phyloP scores from a whole-genome alignment of 2,113 vertebrate genomes.

The Micronisus gabar region DNA sequence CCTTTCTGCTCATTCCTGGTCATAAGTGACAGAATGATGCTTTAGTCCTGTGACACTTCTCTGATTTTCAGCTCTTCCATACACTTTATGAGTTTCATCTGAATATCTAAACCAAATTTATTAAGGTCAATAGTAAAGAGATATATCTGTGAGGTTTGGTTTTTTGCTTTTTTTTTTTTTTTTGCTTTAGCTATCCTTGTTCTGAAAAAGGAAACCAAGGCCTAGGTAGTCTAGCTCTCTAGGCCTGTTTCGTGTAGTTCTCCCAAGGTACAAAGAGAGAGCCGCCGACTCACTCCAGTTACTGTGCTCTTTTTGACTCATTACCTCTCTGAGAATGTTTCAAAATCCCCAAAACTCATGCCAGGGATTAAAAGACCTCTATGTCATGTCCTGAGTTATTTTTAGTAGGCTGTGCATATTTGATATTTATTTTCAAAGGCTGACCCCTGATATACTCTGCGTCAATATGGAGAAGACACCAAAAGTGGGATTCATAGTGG shows the following conservation, averaged over 20 bases:
- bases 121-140: neutral
- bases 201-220: neutral
- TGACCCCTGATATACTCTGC: neutral
- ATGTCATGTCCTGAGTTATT: neutral
- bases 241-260: neutral
- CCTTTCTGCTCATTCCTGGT: neutral
- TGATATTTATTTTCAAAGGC: neutral
- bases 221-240: neutral
- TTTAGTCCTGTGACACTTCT: neutral
- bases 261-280: neutral
- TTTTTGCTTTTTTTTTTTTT: neutral
- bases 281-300: neutral
- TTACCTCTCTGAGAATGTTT: neutral
- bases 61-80: neutral
- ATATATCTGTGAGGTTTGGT: neutral
- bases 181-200: neutral
- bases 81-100: neutral
- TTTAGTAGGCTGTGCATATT: neutral
- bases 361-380: neutral
- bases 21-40: neutral
- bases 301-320: neutral
- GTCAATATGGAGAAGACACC: neutral
- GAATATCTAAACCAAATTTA: neutral
- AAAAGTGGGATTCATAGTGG: neutral
- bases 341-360: neutral